phyloP scores from a whole-genome alignment of 1,140 invertebrate species.

The Heliconius melpomene region DNA sequence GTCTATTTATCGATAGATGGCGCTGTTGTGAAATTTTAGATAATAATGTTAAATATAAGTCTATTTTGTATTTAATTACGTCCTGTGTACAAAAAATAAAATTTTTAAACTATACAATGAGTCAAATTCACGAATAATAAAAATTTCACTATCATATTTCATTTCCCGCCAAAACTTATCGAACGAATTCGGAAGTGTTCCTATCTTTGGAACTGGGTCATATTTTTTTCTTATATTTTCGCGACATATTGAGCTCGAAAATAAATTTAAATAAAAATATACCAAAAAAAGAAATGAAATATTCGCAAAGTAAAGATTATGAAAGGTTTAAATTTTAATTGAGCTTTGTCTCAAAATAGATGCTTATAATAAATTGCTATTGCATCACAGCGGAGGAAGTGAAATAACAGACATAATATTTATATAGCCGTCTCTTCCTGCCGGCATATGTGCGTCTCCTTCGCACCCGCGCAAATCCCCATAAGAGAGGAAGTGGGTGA shows the following conservation, averaged over 20 bases:
- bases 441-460: slow-evolving; percentile 58
- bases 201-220: slow-evolving; percentile 22
- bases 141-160: not conserved
- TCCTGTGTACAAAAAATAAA: not conserved
- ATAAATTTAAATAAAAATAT: not conserved
- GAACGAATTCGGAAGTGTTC: slow-evolving; percentile 21
- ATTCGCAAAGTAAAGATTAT: slow-evolving; percentile 32
- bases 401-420: slow-evolving; percentile 81
- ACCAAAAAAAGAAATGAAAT: not conserved
- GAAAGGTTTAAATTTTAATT: slow-evolving; percentile 56
- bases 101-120: not conserved
- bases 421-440: slow-evolving; percentile 70
- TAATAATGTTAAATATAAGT: not conserved
- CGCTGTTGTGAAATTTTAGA: slow-evolving; percentile 37
- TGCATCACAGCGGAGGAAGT: slow-evolving; percentile 80
- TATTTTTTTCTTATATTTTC: slow-evolving; percentile 14
- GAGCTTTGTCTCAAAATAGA: slow-evolving; percentile 74
- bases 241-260: not conserved
- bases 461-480: slow-evolving; percentile 58
- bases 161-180: slow-evolving; percentile 41
- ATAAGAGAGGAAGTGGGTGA: slow-evolving; percentile 54
- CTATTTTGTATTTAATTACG: not conserved
- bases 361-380: slow-evolving; percentile 73
- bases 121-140: not conserved
- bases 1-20: slow-evolving; percentile 70